These are phyloP conservation scores for Lathronympha strigana DNA, from an alignment of 2,888 invertebrate species.

Conservation along the genomic window DNA sequence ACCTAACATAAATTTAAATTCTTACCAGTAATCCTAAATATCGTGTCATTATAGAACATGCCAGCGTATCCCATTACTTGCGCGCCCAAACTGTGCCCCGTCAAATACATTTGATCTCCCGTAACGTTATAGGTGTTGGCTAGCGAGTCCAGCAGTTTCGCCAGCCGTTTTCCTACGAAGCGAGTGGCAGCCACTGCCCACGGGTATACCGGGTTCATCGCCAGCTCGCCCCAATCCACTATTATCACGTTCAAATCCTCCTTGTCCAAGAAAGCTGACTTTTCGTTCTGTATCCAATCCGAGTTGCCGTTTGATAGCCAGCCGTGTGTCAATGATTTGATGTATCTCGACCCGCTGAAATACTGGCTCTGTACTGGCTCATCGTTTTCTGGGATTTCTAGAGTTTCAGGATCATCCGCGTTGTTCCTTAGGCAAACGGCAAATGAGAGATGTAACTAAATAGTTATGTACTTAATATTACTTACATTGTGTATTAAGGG, in stretches of 20 bases:
- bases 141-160: conserved; percentile 61
- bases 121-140: conserved; percentile 51
- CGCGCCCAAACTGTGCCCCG: conserved; percentile 85
- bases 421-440: conserved; percentile 59
- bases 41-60: conserved; percentile 67
- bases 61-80: conserved; percentile 86
- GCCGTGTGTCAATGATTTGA: conserved; percentile 82
- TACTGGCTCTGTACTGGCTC: conserved; percentile 56
- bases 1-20: background rate
- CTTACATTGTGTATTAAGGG: no score
- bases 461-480: no score
- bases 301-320: conserved; percentile 75
- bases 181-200: conserved; percentile 73
- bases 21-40: conserved; percentile 85
- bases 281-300: conserved; percentile 71
- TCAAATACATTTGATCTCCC: conserved; percentile 64
- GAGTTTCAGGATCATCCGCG: conserved; percentile 56
- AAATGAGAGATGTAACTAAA: background rate
- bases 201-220: conserved; percentile 69
- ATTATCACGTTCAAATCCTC: conserved; percentile 79
- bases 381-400: conserved; percentile 55
- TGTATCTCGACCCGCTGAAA: conserved; percentile 70
- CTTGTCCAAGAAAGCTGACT: conserved; percentile 66
- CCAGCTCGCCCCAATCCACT: conserved; percentile 76
- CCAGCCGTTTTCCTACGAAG: conserved; percentile 70